A percentile compares a stretch with the other conserved stretches of the same genome.
These are phyloP conservation scores for Drosophila trichaetosa DNA, from an alignment of 2,888 invertebrate genomes.

Conservation along the genomic window DNA sequence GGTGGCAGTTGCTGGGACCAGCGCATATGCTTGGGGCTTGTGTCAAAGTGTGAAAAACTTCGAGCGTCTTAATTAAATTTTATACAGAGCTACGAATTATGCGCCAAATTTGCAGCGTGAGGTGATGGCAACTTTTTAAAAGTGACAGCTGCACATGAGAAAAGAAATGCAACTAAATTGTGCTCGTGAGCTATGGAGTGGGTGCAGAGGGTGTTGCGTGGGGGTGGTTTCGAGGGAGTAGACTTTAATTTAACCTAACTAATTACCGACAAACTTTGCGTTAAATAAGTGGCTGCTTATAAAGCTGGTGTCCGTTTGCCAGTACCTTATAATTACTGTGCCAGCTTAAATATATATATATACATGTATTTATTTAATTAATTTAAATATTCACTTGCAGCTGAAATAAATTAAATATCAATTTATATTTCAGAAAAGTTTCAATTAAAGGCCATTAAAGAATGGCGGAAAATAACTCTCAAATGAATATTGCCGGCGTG, in stretches of 20 bases:
- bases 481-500: neutral
- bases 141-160: constrained; percentile 73
- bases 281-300: constrained; percentile 58
- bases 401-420: constrained; percentile 3
- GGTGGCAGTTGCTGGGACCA: constrained; percentile 3
- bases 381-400: constrained; percentile 3
- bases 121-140: constrained; percentile 68
- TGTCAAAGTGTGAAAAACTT: constrained; percentile 78
- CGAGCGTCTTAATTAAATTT: constrained; percentile 76
- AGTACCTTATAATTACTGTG: neutral
- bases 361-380: constrained; percentile 1
- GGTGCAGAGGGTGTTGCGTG: no score
- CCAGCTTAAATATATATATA: neutral
- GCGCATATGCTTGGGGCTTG: constrained; percentile 68
- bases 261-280: constrained; percentile 59
- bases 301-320: constrained; percentile 21
- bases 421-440: constrained; percentile 7
- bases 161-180: constrained; percentile 39
- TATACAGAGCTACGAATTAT: constrained; percentile 67
- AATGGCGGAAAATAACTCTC: neutral
- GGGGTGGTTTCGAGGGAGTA: neutral
- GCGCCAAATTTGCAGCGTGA: constrained; percentile 52
- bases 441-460: constrained; percentile 11
- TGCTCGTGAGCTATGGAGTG: neutral
- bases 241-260: constrained; percentile 61